phyloP scores from a whole-genome alignment of 2,797 vertebrate genomes.

The Sus cebifrons region DNA sequence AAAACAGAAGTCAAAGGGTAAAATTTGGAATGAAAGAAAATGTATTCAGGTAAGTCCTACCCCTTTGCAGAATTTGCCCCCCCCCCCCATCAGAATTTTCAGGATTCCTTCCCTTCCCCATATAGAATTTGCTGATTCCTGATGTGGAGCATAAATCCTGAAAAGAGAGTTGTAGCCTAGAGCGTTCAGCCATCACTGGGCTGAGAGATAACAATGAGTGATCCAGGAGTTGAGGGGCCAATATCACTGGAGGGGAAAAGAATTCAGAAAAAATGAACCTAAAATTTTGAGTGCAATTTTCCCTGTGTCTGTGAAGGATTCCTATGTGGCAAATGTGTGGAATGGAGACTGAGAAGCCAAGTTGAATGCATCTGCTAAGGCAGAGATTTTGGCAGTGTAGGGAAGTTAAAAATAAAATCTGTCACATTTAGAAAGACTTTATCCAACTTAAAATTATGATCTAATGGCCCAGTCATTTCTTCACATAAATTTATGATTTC shows the following conservation, averaged over 20 bases:
- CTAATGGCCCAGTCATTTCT: conserved; percentile 11
- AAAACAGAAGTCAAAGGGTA: neutral
- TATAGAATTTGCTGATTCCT: neutral
- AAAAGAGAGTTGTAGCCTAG: neutral
- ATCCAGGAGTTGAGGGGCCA: neutral
- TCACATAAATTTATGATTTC: neutral
- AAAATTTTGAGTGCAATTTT: neutral
- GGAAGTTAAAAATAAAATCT: neutral
- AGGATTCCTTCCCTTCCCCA: too few species aligned
- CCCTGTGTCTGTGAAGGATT: neutral
- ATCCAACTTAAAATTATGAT: conserved; percentile 52
- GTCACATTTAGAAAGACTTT: neutral
- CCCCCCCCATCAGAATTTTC: too few species aligned
- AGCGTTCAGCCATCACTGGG: neutral
- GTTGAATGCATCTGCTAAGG: neutral
- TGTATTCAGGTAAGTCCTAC: neutral
- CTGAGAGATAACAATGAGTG: neutral
- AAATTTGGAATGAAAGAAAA: neutral
- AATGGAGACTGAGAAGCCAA: neutral
- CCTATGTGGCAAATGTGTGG: neutral
- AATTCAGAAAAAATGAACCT: neutral
- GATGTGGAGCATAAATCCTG: neutral
- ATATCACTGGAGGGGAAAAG: neutral
- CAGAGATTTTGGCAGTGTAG: neutral
- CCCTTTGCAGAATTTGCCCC: neutral